A percentile compares a stretch with the other conserved stretches of the same genome.
These are phyloP conservation scores for Sitta carolinensis DNA, from an alignment of 2,797 vertebrate species.

Conservation along the genomic window DNA sequence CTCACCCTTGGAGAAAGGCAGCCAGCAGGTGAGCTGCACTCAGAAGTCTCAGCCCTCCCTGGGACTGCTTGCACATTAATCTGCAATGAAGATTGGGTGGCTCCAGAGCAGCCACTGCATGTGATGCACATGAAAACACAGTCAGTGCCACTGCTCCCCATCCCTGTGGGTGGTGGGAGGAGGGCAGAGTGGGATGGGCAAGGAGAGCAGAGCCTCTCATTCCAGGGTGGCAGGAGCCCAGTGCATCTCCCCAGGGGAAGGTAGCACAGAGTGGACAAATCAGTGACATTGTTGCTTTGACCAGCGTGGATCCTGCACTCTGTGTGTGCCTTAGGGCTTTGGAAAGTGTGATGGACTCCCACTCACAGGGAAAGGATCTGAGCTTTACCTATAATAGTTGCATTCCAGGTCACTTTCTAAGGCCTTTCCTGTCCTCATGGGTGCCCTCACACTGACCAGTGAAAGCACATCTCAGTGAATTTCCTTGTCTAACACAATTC, in stretches of 20 bases:
- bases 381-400: background rate
- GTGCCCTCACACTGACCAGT: background rate
- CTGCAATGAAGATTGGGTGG: background rate
- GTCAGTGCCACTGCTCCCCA: fast-evolving
- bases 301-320: background rate
- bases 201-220: fast-evolving
- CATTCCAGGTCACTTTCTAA: background rate
- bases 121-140: fast-evolving
- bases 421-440: background rate
- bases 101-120: background rate
- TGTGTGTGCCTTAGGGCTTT: background rate
- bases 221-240: background rate
- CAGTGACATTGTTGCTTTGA: fast-evolving
- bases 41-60: background rate
- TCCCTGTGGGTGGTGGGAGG: background rate
- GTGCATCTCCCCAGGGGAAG: fast-evolving
- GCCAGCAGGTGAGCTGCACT: background rate
- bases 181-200: background rate
- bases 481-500: background rate
- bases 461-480: background rate
- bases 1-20: background rate
- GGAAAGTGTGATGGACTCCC: background rate
- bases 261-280: background rate
- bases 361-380: background rate
- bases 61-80: too few relatives aligned